Conservation (phyloP, 2,113 vertebrate species). For the Notarius lentiginosus region DNA sequence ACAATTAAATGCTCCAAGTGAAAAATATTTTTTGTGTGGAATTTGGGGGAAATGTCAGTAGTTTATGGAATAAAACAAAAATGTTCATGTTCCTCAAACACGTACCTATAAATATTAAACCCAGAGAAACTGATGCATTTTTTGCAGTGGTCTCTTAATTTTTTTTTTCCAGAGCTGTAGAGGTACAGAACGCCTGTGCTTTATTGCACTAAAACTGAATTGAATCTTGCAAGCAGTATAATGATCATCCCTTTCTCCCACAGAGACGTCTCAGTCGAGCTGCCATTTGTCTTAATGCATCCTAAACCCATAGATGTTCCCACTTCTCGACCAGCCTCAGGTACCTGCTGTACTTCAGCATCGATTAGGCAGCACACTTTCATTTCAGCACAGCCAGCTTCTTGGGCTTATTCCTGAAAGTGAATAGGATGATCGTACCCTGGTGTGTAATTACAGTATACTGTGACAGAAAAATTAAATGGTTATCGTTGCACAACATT, state of each 20-base stretch:
- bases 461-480: background rate
- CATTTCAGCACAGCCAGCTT: background rate
- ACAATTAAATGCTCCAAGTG: too few relatives aligned
- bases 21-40: too few relatives aligned
- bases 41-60: too few relatives aligned
- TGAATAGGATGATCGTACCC: background rate
- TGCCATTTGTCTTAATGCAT: constrained; percentile 90
- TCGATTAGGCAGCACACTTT: background rate
- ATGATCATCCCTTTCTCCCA: constrained; percentile 7
- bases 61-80: too few relatives aligned
- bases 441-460: background rate
- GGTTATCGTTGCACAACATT: background rate
- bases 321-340: constrained; percentile 72
- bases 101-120: too few relatives aligned
- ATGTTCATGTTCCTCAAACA: too few relatives aligned
- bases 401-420: background rate
- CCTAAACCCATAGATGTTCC: constrained; percentile 82
- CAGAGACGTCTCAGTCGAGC: constrained; percentile 86
- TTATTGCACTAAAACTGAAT: constrained; percentile 1
- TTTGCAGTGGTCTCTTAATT: too few relatives aligned
- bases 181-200: constrained; percentile 12
- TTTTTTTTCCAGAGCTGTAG: too few relatives aligned
- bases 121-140: too few relatives aligned
- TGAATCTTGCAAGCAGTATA: background rate
- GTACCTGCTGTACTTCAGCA: constrained; percentile 49